Conservation (phyloP, 2,113 vertebrate genomes). For the Cyanocitta stelleri region DNA sequence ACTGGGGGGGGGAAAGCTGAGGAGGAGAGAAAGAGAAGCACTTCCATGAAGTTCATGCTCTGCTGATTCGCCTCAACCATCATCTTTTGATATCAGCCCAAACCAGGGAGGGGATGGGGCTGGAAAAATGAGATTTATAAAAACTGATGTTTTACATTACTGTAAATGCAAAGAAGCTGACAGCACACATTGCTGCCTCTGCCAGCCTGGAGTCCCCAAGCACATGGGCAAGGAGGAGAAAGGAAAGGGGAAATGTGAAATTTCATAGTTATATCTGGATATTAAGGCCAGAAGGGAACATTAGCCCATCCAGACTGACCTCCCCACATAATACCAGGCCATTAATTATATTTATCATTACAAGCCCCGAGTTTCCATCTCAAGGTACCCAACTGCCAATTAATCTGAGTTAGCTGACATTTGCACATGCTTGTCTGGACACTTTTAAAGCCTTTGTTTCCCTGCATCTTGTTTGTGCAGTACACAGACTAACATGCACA, state of each 20-base stretch:
- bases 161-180: conserved; percentile 62
- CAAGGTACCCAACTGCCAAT: conserved; percentile 50
- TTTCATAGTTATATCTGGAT: conserved; percentile 1
- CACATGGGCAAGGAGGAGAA: conserved; percentile 28
- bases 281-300: conserved; percentile 31
- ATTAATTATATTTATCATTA: conserved; percentile 60
- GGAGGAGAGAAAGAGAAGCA: conserved; percentile 48
- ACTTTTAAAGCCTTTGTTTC: conserved; percentile 33
- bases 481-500: not conserved
- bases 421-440: not conserved
- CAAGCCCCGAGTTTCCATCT: conserved; percentile 22
- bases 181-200: conserved; percentile 41
- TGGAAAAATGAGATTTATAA: conserved; percentile 54
- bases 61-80: not conserved
- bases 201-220: conserved; percentile 63
- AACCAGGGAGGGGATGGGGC: not conserved
- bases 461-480: not conserved
- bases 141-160: conserved; percentile 59
- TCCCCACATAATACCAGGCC: conserved; percentile 2
- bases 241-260: conserved; percentile 47
- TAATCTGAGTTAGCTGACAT: conserved; percentile 43
- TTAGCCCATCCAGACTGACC: conserved; percentile 26
- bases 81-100: conserved; percentile 23
- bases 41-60: conserved; percentile 62
- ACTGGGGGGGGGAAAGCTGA: conserved; percentile 34